Evolutionary conservation across 2,797 vertebrate genomes (phyloP), one percentile per base, ranked within the genome.

Genomic region (Gymnoscopelus microlampas): DNA sequence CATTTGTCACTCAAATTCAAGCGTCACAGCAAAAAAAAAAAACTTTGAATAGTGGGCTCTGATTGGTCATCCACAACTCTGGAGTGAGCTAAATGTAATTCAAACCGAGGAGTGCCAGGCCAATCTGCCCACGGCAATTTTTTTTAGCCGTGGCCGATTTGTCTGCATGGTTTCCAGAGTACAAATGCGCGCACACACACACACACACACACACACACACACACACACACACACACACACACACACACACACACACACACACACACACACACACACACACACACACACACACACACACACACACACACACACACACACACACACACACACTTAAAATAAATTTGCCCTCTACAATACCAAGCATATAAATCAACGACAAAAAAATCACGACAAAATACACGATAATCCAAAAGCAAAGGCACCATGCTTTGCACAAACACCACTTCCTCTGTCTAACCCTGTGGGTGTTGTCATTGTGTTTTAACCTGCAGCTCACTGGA

Each of bases 401-500:
- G 5, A 35, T 35, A 5, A 35, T 35, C 5, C 32, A 35, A 35
- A 35, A 35, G 32, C 5, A 35, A 5, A 35, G 32, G 5, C 32
- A 35, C 7, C 48, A 48, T 19, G 24, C 10, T 44, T 14, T 26
- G 13, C 9, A 57, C 24, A 67, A 5, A 32, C 55, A 57, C 3
- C 7, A 44, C 32, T 29, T 24, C 4, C 11, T 4, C 35, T 56
- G 12, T 58, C 23, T 53, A 11, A 10, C 49, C 54, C 14, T 12
- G 5, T 35, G 3, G 2, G 19, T 35, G 15, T 3, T n/a, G 29
- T 53, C 53, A 49, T 4, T 57, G 2, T 47, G 12, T 12, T 51
- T 60, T 24, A 7, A 5, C 50, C 39, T 6, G n/a, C 78, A 94
- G 94, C 63, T 92, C 9, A 74, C 55, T 9, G 86, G 56, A 58